These are phyloP conservation scores for Erinaceus europaeus DNA, from an alignment of 2,113 vertebrate genomes.

Conservation along the genomic window DNA sequence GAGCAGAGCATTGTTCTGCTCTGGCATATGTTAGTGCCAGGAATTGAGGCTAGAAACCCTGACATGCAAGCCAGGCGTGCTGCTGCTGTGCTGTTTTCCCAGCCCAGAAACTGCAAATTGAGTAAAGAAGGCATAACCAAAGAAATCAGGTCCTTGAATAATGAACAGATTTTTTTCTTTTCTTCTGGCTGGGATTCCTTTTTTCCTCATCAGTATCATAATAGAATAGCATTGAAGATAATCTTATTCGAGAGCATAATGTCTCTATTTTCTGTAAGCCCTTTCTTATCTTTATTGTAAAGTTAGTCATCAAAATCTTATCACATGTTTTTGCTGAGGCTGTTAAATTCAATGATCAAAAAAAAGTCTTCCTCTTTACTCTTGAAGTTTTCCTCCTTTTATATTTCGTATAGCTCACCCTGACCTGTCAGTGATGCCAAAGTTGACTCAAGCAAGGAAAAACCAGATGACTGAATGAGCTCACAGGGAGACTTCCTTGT, in stretches of 20 bases:
- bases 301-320: neutral
- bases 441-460: neutral
- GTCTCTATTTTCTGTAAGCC: neutral
- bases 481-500: neutral
- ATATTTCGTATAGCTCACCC: neutral
- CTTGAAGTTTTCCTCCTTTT: neutral
- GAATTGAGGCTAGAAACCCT: too few relatives aligned
- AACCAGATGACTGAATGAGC: neutral
- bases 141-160: too few relatives aligned
- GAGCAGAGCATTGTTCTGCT: too few relatives aligned
- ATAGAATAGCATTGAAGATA: neutral
- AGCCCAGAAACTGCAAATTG: too few relatives aligned
- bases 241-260: neutral
- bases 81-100: too few relatives aligned
- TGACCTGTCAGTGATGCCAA: neutral
- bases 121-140: too few relatives aligned
- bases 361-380: neutral
- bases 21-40: too few relatives aligned
- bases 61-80: too few relatives aligned
- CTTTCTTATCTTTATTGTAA: constrained; percentile 4
- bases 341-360: neutral
- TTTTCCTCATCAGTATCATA: neutral
- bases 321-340: neutral
- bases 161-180: too few relatives aligned
- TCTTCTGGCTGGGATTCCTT: neutral